These are phyloP conservation scores for Porites lobata DNA, from an alignment of 92 coral and sea anemone genomes.

Conservation along the genomic window DNA sequence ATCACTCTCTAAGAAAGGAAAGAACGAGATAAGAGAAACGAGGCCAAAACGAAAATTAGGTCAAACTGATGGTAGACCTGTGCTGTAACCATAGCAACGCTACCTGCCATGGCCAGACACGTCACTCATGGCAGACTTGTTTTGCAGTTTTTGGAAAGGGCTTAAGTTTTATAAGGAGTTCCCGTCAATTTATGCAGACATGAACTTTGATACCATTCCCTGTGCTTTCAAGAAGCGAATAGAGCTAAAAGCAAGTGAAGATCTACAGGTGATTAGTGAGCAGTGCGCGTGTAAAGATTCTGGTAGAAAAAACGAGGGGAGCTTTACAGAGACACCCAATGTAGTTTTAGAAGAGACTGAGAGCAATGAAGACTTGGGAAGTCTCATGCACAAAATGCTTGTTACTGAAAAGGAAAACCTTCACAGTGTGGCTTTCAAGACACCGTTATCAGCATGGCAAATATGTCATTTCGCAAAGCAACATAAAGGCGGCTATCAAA, in stretches of 20 bases:
- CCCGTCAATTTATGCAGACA: neutral
- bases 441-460: conserved; percentile 74
- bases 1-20: too few relatives aligned
- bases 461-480: conserved; percentile 58
- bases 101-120: neutral
- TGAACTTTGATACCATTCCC: conserved; percentile 49
- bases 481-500: conserved; percentile 62
- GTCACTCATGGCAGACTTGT: neutral
- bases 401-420: conserved; percentile 40
- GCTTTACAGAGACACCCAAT: neutral
- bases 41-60: neutral
- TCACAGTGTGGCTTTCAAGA: conserved; percentile 1
- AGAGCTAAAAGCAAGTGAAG: conserved; percentile 65
- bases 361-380: conserved; percentile 14
- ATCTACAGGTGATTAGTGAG: conserved; percentile 50
- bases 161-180: neutral
- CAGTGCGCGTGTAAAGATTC: neutral
- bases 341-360: neutral
- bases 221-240: conserved; percentile 73
- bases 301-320: neutral
- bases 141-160: too few relatives aligned
- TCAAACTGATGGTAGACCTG: neutral
- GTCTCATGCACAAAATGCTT: conserved; percentile 56
- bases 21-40: too few relatives aligned
- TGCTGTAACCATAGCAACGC: neutral